Conservation (phyloP, 2,888 invertebrate species). For the Macrosiphum euphorbiae region DNA sequence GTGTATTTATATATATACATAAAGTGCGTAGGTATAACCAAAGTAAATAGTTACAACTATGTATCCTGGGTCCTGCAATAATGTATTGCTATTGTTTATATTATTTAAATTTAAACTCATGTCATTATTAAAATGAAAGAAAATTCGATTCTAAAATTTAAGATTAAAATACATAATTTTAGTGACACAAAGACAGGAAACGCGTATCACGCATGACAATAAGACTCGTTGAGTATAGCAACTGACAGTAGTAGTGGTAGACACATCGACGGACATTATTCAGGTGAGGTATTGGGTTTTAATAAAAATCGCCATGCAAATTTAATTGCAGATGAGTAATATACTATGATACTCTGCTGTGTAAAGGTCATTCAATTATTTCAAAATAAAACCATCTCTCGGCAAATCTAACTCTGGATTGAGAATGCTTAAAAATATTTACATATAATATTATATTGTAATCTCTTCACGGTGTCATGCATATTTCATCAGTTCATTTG, state of each 20-base stretch:
- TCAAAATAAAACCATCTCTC: background rate
- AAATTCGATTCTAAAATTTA: background rate
- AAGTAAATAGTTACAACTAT: background rate
- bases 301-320: background rate
- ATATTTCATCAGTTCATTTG: background rate
- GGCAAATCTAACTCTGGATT: background rate
- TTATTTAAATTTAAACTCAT: background rate
- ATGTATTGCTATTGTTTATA: background rate
- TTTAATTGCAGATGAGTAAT: background rate
- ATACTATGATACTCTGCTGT: background rate
- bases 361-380: background rate
- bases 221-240: background rate
- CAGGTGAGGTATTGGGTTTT: background rate
- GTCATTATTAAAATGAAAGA: background rate
- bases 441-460: background rate
- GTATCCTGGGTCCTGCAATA: background rate
- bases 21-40: background rate
- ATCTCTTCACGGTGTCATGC: background rate
- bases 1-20: background rate
- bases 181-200: slow-evolving; percentile 39
- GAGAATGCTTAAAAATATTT: background rate
- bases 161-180: slow-evolving; percentile 12
- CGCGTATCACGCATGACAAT: background rate
- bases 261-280: background rate
- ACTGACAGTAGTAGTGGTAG: background rate